phyloP scores from a whole-genome alignment of 2,888 invertebrate genomes.

The Pterostichus madidus region DNA sequence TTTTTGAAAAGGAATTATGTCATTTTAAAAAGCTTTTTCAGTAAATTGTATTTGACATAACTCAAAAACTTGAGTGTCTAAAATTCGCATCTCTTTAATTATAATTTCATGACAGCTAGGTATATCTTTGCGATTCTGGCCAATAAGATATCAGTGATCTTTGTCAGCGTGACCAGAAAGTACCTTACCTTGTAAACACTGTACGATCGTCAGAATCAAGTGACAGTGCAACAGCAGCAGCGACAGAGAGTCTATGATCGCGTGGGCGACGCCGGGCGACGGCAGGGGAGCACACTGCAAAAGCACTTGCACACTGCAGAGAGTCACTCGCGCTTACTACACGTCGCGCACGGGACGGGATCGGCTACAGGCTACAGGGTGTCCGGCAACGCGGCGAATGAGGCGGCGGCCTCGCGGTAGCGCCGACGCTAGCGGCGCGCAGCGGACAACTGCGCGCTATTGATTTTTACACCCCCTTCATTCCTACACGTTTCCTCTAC shows the following conservation, averaged over 20 bases:
- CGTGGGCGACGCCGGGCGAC: constrained; percentile 1
- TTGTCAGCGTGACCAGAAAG: not conserved
- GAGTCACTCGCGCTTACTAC: constrained; percentile 45
- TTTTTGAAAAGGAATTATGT: no score
- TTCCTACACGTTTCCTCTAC: not conserved
- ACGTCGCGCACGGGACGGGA: not conserved
- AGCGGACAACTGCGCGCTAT: constrained; percentile 25
- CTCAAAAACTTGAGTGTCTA: no score
- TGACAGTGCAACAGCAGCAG: not conserved
- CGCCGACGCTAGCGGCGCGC: constrained; percentile 24
- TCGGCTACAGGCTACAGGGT: constrained; percentile 45
- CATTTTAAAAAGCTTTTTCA: no score
- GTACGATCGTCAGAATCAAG: not conserved
- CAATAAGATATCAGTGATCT: no score
- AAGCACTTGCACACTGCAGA: constrained; percentile 61
- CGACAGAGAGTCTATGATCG: constrained; percentile 5
- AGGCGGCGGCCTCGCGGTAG: constrained; percentile 52
- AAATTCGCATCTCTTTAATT: no score
- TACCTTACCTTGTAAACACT: not conserved
- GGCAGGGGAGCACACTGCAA: constrained; percentile 53
- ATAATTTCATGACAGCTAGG: no score
- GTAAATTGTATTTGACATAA: no score
- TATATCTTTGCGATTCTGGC: no score
- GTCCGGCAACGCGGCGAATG: constrained; percentile 51
- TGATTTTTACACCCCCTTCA: constrained; percentile 41